Percentiles rank a stretch among this genome's conserved stretches.
Conservation (phyloP, 2,888 invertebrate genomes). For the Phengaris arion region DNA sequence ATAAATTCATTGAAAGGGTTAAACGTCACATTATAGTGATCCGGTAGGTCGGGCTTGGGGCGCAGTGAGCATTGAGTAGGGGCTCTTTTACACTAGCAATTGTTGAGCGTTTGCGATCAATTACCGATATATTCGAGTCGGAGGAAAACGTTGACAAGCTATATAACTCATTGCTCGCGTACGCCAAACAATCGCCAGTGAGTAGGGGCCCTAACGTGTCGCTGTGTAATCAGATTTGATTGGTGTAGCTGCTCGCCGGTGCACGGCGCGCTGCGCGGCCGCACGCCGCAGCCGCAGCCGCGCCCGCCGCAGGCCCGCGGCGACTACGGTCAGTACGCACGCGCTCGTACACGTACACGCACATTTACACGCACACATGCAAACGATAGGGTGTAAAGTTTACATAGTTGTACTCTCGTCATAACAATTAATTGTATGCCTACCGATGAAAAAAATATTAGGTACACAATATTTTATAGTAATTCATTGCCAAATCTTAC, state of each 20-base stretch:
- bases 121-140: neutral
- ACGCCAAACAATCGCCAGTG: slow-evolving; percentile 28
- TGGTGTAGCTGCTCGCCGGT: slow-evolving; percentile 84
- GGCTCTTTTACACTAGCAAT: neutral
- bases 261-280: slow-evolving; percentile 86
- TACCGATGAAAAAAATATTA: neutral
- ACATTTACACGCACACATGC: slow-evolving; percentile 34
- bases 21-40: neutral
- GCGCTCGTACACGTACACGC: slow-evolving; percentile 35
- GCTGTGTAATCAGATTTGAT: slow-evolving; percentile 72
- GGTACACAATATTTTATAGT: neutral
- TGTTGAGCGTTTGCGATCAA: neutral
- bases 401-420: neutral
- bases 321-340: slow-evolving; percentile 90
- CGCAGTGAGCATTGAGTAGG: slow-evolving; percentile 6
- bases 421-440: neutral
- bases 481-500: too few species aligned
- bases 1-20: neutral
- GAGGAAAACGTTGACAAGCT: neutral
- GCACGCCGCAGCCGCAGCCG: slow-evolving; percentile 74
- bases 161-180: neutral
- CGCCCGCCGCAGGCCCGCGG: slow-evolving; percentile 85
- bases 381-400: slow-evolving; percentile 5
- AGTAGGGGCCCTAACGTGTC: slow-evolving; percentile 52
- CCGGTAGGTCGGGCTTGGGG: neutral